phyloP scores from a whole-genome alignment of 2,888 invertebrate genomes.

The Crocallis elinguaria region DNA sequence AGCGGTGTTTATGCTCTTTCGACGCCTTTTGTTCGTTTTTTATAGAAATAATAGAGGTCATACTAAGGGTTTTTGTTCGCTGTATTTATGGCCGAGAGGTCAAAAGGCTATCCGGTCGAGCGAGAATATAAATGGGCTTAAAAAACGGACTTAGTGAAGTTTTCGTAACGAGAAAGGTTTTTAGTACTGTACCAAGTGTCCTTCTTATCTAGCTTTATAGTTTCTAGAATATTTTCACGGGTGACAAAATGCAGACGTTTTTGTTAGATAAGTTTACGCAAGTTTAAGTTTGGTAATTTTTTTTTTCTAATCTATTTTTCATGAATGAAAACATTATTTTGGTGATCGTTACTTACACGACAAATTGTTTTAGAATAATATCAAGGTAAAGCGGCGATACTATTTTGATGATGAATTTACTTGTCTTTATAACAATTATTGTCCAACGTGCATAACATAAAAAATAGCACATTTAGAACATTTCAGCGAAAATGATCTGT shows the following conservation, averaged over 20 bases:
- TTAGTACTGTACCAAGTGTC: conserved; percentile 12
- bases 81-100: conserved; percentile 34
- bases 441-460: too few species aligned
- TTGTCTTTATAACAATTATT: too few species aligned
- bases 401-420: too few species aligned
- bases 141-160: conserved; percentile 24
- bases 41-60: conserved; percentile 34
- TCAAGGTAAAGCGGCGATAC: too few species aligned
- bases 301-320: not conserved
- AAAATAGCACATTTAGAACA: too few species aligned
- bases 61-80: conserved; percentile 32
- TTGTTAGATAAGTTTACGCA: not conserved
- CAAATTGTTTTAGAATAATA: too few species aligned
- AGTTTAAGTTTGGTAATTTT: too few species aligned
- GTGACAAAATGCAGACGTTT: conserved; percentile 1
- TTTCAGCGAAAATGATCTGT: too few species aligned
- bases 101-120: conserved; percentile 30
- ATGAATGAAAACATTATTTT: not conserved
- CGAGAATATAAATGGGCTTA: conserved; percentile 26
- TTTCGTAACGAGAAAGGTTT: conserved; percentile 19
- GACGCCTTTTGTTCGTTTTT: conserved; percentile 45
- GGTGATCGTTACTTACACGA: too few species aligned
- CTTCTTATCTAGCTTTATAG: conserved; percentile 19
- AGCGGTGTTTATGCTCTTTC: conserved; percentile 52
- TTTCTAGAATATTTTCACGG: conserved; percentile 9